A percentile compares a stretch with the other conserved stretches of the same genome.
Evolutionary conservation across 2,888 invertebrate species (phyloP).

Genomic region (Drosophila pseudotakahashii): DNA sequence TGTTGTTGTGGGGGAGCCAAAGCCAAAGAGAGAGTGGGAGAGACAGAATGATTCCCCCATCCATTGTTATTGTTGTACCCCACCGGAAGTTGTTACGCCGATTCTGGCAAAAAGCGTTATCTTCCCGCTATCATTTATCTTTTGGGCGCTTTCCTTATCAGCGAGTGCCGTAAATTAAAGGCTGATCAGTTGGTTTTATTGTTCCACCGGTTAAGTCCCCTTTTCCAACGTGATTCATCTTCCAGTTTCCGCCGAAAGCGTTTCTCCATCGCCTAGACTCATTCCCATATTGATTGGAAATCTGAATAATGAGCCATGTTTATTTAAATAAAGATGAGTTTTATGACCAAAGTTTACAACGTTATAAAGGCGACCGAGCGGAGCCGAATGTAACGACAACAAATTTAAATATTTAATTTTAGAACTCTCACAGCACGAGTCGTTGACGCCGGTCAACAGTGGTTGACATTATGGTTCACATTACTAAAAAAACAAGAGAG

Average conservation of each 20-base stretch:
- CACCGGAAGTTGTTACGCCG: slow-evolving; percentile 67
- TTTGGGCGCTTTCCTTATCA: slow-evolving; percentile 44
- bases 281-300: slow-evolving; percentile 40
- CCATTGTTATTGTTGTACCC: slow-evolving; percentile 21
- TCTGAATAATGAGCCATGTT: slow-evolving; percentile 8
- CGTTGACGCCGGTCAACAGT: slow-evolving; percentile 67
- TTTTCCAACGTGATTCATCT: slow-evolving; percentile 55
- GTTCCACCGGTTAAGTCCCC: slow-evolving; percentile 50
- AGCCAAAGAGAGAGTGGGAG: slow-evolving; percentile 4
- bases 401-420: slow-evolving; percentile 76
- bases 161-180: slow-evolving; percentile 21
- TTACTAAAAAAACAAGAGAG: no score
- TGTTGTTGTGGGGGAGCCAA: slow-evolving; percentile 4
- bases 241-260: slow-evolving; percentile 50
- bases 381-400: slow-evolving; percentile 59
- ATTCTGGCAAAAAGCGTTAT: slow-evolving; percentile 48
- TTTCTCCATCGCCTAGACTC: slow-evolving; percentile 11
- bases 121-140: slow-evolving; percentile 48
- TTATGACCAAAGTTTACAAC: slow-evolving; percentile 49
- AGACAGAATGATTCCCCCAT: background rate
- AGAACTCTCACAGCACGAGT: slow-evolving; percentile 53
- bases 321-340: slow-evolving; percentile 37
- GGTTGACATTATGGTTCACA: slow-evolving; percentile 4
- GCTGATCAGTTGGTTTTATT: slow-evolving; percentile 32
- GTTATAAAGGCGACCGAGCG: slow-evolving; percentile 48